These are phyloP conservation scores for Athalia circularis DNA, from an alignment of 2,888 invertebrate species.

Conservation along the genomic window DNA sequence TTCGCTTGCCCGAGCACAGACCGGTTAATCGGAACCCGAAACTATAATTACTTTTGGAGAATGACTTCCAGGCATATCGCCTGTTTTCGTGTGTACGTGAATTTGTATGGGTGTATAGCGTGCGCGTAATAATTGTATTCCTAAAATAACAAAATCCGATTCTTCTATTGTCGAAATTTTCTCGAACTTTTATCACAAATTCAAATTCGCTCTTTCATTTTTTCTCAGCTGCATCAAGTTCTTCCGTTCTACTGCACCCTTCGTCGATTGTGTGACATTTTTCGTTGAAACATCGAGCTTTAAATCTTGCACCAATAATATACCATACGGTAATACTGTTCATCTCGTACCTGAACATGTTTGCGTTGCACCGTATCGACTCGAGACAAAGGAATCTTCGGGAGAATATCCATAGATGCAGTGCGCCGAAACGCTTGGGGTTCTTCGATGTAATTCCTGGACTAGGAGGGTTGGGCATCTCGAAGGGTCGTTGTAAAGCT, in stretches of 20 bases:
- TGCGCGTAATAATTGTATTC: background rate
- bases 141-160: no score
- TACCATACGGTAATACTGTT: background rate
- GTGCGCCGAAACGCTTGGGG: background rate
- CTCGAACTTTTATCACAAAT: no score
- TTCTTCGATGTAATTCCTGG: constrained; percentile 30
- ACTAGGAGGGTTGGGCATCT: constrained; percentile 15
- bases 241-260: no score
- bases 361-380: background rate
- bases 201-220: no score
- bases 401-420: background rate
- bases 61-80: constrained; percentile 3
- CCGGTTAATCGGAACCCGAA: constrained; percentile 18
- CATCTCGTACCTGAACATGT: background rate
- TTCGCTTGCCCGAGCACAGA: background rate
- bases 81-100: background rate
- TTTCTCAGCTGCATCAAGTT: no score
- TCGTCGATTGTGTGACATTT: no score
- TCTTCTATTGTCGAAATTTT: no score
- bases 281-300: no score
- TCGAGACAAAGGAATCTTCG: constrained; percentile 20
- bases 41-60: constrained; percentile 28
- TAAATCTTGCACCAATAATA: no score
- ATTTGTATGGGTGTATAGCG: background rate
- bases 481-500: constrained; percentile 18